phyloP scores from a whole-genome alignment of 2,888 invertebrate genomes.

The Pterobdella sp. region DNA sequence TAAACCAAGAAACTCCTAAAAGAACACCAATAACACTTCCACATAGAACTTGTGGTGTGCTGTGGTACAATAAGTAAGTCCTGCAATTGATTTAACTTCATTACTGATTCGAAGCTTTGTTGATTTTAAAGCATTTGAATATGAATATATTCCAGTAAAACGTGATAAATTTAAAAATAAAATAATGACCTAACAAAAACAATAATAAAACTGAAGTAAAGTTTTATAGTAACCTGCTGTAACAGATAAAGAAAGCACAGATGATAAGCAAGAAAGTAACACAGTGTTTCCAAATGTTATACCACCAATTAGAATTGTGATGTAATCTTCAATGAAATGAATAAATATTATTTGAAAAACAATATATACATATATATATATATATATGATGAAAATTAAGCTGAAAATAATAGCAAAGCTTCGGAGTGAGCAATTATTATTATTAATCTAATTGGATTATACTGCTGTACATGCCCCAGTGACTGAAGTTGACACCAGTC shows the following conservation, averaged over 20 bases:
- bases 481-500: too few relatives aligned
- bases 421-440: too few relatives aligned
- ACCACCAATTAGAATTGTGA: slow-evolving; percentile 50
- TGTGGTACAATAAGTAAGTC: slow-evolving; percentile 79
- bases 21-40: slow-evolving; percentile 68
- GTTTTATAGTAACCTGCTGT: slow-evolving; percentile 45
- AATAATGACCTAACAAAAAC: background rate
- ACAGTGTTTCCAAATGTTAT: slow-evolving; percentile 47
- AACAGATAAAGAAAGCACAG: slow-evolving; percentile 44
- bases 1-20: slow-evolving; percentile 74
- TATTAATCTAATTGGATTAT: too few relatives aligned
- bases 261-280: slow-evolving; percentile 41
- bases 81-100: slow-evolving; percentile 53
- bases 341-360: background rate
- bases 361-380: background rate
- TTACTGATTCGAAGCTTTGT: background rate
- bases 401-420: too few relatives aligned
- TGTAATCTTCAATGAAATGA: slow-evolving; percentile 59
- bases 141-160: too few relatives aligned
- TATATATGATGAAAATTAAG: background rate
- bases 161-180: background rate
- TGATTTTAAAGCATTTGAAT: too few relatives aligned
- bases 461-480: too few relatives aligned
- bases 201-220: background rate
- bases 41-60: slow-evolving; percentile 69